Evolutionary conservation across 2,113 vertebrate genomes (phyloP).

Genomic region (Protobothrops mucrosquamatus): DNA sequence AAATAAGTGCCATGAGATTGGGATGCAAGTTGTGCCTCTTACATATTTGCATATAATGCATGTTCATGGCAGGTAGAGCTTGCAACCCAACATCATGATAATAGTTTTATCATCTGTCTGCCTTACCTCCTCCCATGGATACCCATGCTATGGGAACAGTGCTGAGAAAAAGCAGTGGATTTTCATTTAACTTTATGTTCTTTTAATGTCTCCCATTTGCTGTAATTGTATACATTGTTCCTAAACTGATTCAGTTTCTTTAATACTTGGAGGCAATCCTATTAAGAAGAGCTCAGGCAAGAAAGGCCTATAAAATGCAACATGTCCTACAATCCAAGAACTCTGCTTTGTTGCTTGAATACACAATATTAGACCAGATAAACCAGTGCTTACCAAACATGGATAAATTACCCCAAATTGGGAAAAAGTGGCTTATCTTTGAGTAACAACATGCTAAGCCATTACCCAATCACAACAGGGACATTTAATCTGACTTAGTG

Average conservation of each 20-base stretch:
- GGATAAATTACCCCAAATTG: neutral
- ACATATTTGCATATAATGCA: neutral
- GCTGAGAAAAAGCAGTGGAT: neutral
- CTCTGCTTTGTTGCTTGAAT: accelerated
- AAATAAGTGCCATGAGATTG: neutral
- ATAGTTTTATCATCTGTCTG: neutral
- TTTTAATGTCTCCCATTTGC: neutral
- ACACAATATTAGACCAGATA: neutral
- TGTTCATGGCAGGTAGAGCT: neutral
- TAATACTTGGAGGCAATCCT: neutral
- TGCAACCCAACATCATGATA: neutral
- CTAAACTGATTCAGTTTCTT: neutral
- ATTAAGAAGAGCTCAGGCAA: neutral
- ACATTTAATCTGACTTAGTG: neutral
- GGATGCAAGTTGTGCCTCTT: neutral
- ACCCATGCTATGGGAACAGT: neutral
- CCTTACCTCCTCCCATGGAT: neutral
- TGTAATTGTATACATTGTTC: neutral
- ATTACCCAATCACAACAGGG: neutral
- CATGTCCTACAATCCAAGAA: neutral
- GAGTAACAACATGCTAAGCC: neutral
- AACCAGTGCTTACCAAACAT: neutral
- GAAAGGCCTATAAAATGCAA: neutral
- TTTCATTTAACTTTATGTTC: neutral
- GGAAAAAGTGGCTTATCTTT: neutral